Conservation (phyloP, 2,888 invertebrate species). For the Nephrotoma appendiculata region DNA sequence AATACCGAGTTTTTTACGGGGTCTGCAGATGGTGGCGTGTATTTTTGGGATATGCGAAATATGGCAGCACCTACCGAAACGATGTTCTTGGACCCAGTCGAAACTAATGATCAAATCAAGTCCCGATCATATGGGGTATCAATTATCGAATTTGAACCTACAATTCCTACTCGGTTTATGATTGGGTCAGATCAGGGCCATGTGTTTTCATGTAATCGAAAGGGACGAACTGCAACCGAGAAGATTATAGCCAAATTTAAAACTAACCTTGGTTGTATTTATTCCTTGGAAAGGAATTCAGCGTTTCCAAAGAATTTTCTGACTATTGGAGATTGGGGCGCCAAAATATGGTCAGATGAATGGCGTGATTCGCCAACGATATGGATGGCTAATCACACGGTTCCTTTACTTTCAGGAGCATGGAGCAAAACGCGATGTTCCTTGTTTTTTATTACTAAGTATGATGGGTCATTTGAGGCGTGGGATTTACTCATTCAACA, state of each 20-base stretch:
- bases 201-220: slow-evolving; percentile 49
- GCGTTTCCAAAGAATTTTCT: slow-evolving; percentile 90
- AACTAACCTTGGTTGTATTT: slow-evolving; percentile 54
- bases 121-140: slow-evolving; percentile 57
- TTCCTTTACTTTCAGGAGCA: slow-evolving; percentile 63
- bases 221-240: slow-evolving; percentile 62
- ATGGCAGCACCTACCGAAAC: slow-evolving; percentile 55
- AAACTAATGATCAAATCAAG: slow-evolving; percentile 47
- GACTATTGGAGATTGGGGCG: slow-evolving; percentile 90
- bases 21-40: slow-evolving; percentile 81
- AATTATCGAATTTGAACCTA: slow-evolving; percentile 66
- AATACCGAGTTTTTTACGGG: slow-evolving; percentile 90
- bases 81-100: slow-evolving; percentile 49
- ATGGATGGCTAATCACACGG: slow-evolving; percentile 67
- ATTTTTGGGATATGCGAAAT: slow-evolving; percentile 69
- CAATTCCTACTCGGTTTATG: slow-evolving; percentile 75
- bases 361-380: slow-evolving; percentile 84
- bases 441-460: slow-evolving; percentile 69
- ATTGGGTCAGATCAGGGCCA: slow-evolving; percentile 53
- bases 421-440: slow-evolving; percentile 87
- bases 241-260: slow-evolving; percentile 48
- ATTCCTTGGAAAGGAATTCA: slow-evolving; percentile 80
- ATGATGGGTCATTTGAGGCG: slow-evolving; percentile 74
- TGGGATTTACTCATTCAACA: slow-evolving; percentile 84
- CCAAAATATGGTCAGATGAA: slow-evolving; percentile 91